Evolutionary conservation across 2,113 vertebrate genomes (phyloP), one percentile per base, ranked within the genome.

Genomic region (Lepus europaeus): DNA sequence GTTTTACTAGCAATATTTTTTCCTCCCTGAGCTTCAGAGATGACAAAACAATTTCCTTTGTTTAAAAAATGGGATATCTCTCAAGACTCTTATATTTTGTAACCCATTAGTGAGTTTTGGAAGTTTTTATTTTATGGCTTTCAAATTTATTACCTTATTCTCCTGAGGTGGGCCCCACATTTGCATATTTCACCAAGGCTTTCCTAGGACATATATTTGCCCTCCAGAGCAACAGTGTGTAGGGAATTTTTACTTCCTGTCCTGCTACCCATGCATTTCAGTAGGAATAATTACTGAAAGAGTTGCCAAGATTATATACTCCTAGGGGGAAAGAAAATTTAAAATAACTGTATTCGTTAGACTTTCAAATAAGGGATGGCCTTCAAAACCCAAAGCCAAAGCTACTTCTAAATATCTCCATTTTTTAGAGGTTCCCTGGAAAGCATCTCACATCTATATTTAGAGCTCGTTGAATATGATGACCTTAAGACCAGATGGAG

Each of bases 361-460:
- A 66, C 4, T 39, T n/a, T 85, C 87, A 91, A 92, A 72, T 72
- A 91, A 69, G 14, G n/a, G 7, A 39, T 16, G 36, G 6, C 0
- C 11, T 84, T 95, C 49, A 72, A 51, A 72, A 22, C 9, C 33
- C 22, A 80, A 88, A 70, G 56, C 27, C 31, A 83, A 83, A 74
- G 51, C 87, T 63, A 33, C 78, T 90, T 90, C 49, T 84, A 33
- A 90, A 80, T 85, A 61, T 25, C 9, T 84, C 33, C 11, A 51
- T 76, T 82, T 61, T 87, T 87, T 77, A 72, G 16, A 88, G 72
- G 27, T 68, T 93, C 36, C 39, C 29, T 87, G 53, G 25, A 90
- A 74, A 81, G 61, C 31, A 76, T 77, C 23, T 27, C n/a, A 36
- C 12, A 66, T 53, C 39, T 61, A 23, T 53, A 87, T 78, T 82